Conservation (phyloP, 1,140 invertebrate species). For the Cydia splendana region DNA sequence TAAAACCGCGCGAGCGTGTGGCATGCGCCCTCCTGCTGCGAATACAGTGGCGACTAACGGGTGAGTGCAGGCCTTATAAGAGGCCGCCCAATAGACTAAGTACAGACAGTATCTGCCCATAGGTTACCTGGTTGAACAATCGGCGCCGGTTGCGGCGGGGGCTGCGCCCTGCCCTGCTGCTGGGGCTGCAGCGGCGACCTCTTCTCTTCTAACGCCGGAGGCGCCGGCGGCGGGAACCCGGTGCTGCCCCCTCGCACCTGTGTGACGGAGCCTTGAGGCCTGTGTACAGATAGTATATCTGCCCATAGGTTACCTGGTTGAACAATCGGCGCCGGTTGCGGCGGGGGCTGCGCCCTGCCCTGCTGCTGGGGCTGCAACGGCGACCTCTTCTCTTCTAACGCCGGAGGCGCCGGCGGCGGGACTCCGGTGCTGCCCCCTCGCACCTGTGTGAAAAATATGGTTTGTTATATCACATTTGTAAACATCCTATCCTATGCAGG, state of each 20-base stretch:
- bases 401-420: conserved; percentile 47
- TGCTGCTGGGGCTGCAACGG: conserved; percentile 63
- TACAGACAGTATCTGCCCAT: too few species aligned
- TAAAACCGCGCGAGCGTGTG: too few species aligned
- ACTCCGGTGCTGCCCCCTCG: conserved; percentile 55
- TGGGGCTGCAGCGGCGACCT: conserved; percentile 55
- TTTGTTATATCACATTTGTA: too few species aligned
- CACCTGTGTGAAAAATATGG: conserved; percentile 40
- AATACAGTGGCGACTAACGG: too few species aligned
- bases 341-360: conserved; percentile 57
- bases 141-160: conserved; percentile 37
- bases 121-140: conserved; percentile 41
- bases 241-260: conserved; percentile 59
- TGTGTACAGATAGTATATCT: too few species aligned
- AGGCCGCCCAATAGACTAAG: too few species aligned
- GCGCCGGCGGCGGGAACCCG: conserved; percentile 47
- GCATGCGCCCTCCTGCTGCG: too few species aligned
- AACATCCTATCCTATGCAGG: too few species aligned
- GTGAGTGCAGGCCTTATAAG: too few species aligned
- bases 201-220: conserved; percentile 48
- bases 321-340: background rate
- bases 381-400: conserved; percentile 49
- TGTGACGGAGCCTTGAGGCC: too few species aligned
- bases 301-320: conserved; percentile 43
- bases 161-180: conserved; percentile 64